Conservation (phyloP, 2,888 invertebrate species). For the Neoascia interrupta region DNA sequence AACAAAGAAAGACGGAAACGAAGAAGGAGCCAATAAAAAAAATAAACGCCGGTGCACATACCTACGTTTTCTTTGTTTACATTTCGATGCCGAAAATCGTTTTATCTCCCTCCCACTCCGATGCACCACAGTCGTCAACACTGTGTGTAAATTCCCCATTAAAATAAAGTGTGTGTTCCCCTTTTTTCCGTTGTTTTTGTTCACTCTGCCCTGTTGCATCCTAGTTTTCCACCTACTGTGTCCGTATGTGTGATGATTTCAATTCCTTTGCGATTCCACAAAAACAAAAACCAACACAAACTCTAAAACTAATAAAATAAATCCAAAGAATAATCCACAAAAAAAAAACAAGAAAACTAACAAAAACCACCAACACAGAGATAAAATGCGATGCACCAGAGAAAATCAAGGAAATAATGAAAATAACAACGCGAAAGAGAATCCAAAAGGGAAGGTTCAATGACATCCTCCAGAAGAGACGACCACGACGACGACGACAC, state of each 20-base stretch:
- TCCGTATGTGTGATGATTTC: not conserved
- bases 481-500: conserved; percentile 37
- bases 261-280: no score
- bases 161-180: not conserved
- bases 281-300: conserved; percentile 17
- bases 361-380: not conserved
- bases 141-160: no score
- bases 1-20: not conserved
- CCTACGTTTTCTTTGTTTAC: conserved; percentile 63
- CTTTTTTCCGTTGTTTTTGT: not conserved
- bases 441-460: conserved; percentile 64
- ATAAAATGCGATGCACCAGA: not conserved
- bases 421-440: conserved; percentile 43
- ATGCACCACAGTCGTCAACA: no score
- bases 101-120: conserved; percentile 14
- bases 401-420: no score
- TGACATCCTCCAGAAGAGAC: conserved; percentile 53
- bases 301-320: conserved; percentile 35
- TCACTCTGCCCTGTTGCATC: conserved; percentile 10
- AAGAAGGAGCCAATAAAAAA: not conserved
- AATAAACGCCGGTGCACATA: conserved; percentile 41
- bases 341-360: conserved; percentile 20
- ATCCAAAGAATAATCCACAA: conserved; percentile 38
- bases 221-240: conserved; percentile 4
- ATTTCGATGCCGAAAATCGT: conserved; percentile 39